phyloP scores from a whole-genome alignment of 2,797 vertebrate species.

The Ctenochaetus hawaiiensis region DNA sequence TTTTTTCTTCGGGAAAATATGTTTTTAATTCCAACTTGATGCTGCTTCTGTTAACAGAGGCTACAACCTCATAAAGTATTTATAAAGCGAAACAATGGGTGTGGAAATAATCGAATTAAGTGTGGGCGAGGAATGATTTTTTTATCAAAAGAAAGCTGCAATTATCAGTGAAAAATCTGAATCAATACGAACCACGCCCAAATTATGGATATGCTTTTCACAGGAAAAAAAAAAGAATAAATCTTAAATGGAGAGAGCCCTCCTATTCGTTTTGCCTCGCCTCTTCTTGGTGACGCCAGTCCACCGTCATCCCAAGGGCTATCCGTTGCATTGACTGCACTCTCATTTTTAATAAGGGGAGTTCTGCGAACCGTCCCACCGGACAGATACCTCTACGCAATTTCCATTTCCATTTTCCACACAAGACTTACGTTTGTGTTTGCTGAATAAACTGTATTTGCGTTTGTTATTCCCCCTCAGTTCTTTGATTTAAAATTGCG shows the following conservation, averaged over 20 bases:
- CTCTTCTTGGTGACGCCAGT: constrained; percentile 86
- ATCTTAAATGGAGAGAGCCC: constrained; percentile 62
- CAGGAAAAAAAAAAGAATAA: constrained; percentile 43
- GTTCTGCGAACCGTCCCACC: constrained; percentile 78
- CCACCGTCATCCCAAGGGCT: constrained; percentile 80
- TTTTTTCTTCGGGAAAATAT: neutral
- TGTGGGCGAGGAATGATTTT: constrained; percentile 36
- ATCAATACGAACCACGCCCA: constrained; percentile 72
- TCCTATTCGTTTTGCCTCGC: constrained; percentile 81
- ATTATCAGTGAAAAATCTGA: constrained; percentile 44
- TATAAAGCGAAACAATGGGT: constrained; percentile 65
- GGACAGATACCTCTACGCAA: constrained; percentile 69
- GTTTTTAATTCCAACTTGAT: constrained; percentile 22
- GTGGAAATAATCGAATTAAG: constrained; percentile 49
- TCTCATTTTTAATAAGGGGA: constrained; percentile 83
- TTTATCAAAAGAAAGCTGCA: constrained; percentile 34
- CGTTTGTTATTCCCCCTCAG: neutral
- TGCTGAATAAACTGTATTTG: constrained; percentile 4
- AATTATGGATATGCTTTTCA: constrained; percentile 62
- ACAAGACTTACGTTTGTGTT: constrained; percentile 1
- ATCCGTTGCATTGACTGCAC: constrained; percentile 72
- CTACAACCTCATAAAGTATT: constrained; percentile 71
- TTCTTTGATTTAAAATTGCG: constrained; percentile 2
- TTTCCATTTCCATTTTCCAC: constrained; percentile 68
- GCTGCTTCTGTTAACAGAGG: constrained; percentile 1